Base-by-base conservation (phyloP, 1,140 invertebrate species). In the Trypoxylus dichotomus region DNA sequence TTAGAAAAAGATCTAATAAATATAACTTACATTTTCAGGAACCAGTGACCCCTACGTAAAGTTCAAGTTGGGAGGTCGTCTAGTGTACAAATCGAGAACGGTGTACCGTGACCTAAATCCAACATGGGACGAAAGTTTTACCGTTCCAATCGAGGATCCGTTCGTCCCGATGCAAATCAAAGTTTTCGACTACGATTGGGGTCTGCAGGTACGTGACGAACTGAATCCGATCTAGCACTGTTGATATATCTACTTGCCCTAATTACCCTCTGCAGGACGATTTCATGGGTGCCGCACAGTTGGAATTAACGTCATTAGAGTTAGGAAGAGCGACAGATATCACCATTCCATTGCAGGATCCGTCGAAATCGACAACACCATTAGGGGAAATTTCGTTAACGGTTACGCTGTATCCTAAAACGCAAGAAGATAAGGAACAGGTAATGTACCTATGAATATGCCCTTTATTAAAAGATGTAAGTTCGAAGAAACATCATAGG, bases 1-100 rank as follows among this genome's bases (percentile, higher is more conserved):
- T n/a, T n/a, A n/a, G n/a, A n/a, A n/a, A n/a, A n/a, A n/a, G n/a
- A n/a, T n/a, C 32, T 37, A 37, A 37, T 37, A 37, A 37, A 37
- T 37, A 5, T 37, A 37, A 37, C 32, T 37, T 37, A 3, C 7
- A 82, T 87, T 90, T 87, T 85, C 89, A 97, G 97, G 97, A 79
- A 94, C 96, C 42, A 98, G 97, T 86, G 98, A 99, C 90, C 97
- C 98, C 11, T 99, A 99, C 86, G 97, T 99, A 72, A 99, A 99
- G 89, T 98, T 99, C 87, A 97, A 97, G 88, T 90, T 94, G 68
- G 93, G 92, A 24, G 95, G 95, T 47, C 90, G 94, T 54, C 90
- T 98, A 80, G 91, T 98, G 77, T 96, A 98, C 88, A 98, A 98
- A 88, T 97, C 95, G 79, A 93, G 95, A 86, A 97, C 94, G 76